phyloP scores from a whole-genome alignment of 1,140 invertebrate species.

The Drosophila kanapiae region DNA sequence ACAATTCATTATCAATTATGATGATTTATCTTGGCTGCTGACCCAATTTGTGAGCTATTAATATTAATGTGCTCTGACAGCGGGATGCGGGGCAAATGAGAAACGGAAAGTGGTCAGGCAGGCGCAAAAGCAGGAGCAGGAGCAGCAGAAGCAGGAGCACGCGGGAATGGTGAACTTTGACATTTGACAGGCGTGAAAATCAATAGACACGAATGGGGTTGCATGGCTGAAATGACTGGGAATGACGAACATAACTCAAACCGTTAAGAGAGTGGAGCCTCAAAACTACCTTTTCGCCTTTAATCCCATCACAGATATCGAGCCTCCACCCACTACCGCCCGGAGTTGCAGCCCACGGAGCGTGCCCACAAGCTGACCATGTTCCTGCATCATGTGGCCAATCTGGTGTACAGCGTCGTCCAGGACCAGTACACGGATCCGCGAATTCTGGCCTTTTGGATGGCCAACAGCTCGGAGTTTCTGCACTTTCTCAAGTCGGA shows the following conservation, averaged over 20 bases:
- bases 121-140: constrained; percentile 10
- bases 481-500: constrained; percentile 98
- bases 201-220: constrained; percentile 30
- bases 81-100: background rate
- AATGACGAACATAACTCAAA: constrained; percentile 3
- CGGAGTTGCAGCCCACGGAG: constrained; percentile 95
- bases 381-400: constrained; percentile 95
- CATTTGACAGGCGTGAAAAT: constrained; percentile 54
- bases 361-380: constrained; percentile 95
- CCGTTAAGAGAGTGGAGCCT: background rate
- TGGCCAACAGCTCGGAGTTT: constrained; percentile 98
- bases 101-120: constrained; percentile 19
- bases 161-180: constrained; percentile 30
- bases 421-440: constrained; percentile 94
- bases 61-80: constrained; percentile 67
- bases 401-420: constrained; percentile 93
- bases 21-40: constrained; percentile 81
- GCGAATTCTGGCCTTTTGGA: constrained; percentile 96
- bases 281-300: background rate
- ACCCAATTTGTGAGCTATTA: constrained; percentile 80
- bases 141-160: constrained; percentile 18
- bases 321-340: constrained; percentile 96
- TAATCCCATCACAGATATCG: constrained; percentile 88
- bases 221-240: background rate
- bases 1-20: constrained; percentile 83